A percentile compares a stretch with the other conserved stretches of the same genome.
Evolutionary conservation across 2,113 vertebrate genomes (phyloP).

Genomic region (Rhinolophus ferrumequinum): DNA sequence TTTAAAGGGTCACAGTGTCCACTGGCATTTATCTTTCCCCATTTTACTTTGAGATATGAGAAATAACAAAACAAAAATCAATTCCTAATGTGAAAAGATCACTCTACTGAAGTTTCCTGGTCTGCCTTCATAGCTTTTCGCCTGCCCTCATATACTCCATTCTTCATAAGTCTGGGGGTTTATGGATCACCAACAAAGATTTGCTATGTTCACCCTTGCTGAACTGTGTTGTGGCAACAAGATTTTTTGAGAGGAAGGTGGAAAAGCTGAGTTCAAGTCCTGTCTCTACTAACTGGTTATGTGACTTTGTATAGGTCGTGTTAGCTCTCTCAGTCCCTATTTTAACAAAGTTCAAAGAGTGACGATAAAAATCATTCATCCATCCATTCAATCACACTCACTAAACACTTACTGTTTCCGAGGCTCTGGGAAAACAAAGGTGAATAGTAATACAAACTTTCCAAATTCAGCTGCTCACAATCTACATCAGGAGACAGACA

Average conservation of each 20-base stretch:
- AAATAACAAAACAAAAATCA: conserved; percentile 16
- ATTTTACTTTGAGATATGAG: conserved; percentile 27
- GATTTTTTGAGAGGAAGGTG: neutral
- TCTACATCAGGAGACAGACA: neutral
- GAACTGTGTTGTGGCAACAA: neutral
- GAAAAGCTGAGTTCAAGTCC: neutral
- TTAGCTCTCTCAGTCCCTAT: neutral
- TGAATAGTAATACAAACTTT: neutral
- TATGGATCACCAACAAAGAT: neutral
- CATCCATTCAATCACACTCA: neutral
- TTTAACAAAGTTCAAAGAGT: neutral
- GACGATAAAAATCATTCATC: neutral
- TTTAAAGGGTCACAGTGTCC: neutral
- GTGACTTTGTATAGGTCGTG: neutral
- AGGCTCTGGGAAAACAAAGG: neutral
- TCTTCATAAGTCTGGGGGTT: too few species aligned
- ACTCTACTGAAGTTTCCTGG: neutral
- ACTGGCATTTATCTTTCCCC: neutral
- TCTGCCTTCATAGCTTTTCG: neutral
- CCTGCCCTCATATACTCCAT: neutral
- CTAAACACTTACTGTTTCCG: neutral
- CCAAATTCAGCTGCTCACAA: neutral
- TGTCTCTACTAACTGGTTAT: neutral
- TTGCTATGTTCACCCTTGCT: rapidly evolving
- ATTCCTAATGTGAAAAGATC: neutral